Evolutionary conservation across 53 echinoderm and acorn worm species (phyloP).

Genomic region (Apostichopus leukothele): DNA sequence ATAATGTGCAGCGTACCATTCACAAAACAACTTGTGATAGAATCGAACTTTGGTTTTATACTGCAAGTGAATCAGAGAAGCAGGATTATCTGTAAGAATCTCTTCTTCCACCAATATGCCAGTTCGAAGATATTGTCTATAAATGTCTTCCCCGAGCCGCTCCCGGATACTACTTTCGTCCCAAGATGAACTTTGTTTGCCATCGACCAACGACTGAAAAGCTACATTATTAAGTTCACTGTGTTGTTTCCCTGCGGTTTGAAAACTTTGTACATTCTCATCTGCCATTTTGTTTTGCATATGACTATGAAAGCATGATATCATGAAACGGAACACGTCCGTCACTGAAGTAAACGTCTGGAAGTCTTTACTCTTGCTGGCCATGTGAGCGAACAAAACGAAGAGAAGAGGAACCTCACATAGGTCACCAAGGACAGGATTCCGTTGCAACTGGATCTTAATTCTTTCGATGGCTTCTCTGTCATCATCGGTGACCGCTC

Average conservation of each 20-base stretch:
- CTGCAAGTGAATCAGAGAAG: background rate
- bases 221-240: background rate
- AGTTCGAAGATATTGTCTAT: background rate
- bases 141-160: background rate
- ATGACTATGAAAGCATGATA: conserved; percentile 33
- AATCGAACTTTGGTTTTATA: background rate
- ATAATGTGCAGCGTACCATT: conserved; percentile 31
- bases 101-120: conserved; percentile 29
- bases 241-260: background rate
- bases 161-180: background rate
- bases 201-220: background rate
- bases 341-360: conserved; percentile 9
- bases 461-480: background rate
- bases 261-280: background rate
- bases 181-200: background rate
- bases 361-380: background rate
- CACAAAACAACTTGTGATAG: conserved; percentile 28
- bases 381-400: conserved; percentile 38
- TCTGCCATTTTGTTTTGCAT: conserved; percentile 28
- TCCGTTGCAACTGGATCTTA: background rate
- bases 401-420: conserved; percentile 30
- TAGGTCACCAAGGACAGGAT: background rate
- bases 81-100: background rate
- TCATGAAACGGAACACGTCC: background rate
- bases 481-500: background rate